Base-by-base conservation (phyloP, 2,797 vertebrate genomes). In the Phataginus tricuspis region DNA sequence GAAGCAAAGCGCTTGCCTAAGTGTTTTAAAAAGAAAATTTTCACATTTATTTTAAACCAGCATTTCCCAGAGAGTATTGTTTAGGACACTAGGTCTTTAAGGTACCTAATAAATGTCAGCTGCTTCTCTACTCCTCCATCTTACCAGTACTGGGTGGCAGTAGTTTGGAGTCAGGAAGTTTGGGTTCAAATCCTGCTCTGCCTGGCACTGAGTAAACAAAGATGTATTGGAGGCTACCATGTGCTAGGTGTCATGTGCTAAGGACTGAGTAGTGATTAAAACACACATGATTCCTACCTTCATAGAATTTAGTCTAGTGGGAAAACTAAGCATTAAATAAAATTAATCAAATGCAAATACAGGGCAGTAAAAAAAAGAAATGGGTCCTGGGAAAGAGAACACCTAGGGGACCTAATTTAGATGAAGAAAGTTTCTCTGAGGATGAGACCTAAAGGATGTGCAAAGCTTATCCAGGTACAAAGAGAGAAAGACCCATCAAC, bases 1-100 rank as follows among this genome's bases (percentile, higher is more conserved):
- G 99, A 99, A 29, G 99, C 99, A 78, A 99, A 99, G 72, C 99
- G 99, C 96, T 99, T 99, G 96, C 99, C 99, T 99, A 94, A 97
- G 97, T 96, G 93, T 98, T 98, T 86, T 25, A 96, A 96, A 96
- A 93, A 86, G 39, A 97, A 97, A 95, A 97, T 66, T 51, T 71
- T 91, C 45, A 68, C 9, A 49, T 66, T 82, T 88, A 72, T 71
- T 87, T 93, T 78, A 96, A 97, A 57, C 5, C 37, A 91, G 94
- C 15, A 90, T 77, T 89, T 95, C 57, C 21, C 64, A 84, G 18
- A 82, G 14, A 80, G 4, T 59, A 64, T 66, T 86, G 93, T 37
- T 92, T 61, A 95, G 87, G 82, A 92, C 96, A 92, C 63, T 64
- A 74, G 42, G 57, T 86, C 57, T 78, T 95, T 61, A 82, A 78